Base-by-base conservation (phyloP, 1,140 invertebrate genomes). In the Tigriopus japonicus region DNA sequence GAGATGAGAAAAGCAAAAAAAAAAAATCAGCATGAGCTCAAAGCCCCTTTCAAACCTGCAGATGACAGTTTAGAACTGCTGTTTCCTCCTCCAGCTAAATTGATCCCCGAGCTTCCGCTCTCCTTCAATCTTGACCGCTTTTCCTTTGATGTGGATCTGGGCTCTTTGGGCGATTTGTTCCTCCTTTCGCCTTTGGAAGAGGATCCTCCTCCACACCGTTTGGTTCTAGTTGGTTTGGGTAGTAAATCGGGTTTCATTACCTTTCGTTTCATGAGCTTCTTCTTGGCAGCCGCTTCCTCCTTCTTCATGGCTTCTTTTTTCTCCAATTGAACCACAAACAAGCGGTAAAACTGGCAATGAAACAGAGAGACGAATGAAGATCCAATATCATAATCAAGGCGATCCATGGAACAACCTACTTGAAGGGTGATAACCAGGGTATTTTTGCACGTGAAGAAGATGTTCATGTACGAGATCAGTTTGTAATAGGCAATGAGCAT, bases 381-480 rank as follows among this genome's bases (percentile, higher is more conserved):
- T 69, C 56, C 68, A 77, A 69, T 63, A 87, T 82, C 0, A 90
- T 80, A 0, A 91, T 86, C 65, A n/a, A n/a, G n/a, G n/a, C n/a
- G n/a, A n/a, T n/a, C n/a, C n/a, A 87, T 82, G 0, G 90, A 73
- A 15, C 87, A 73, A 66, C 91, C 91, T 42, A 90, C 74, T 67
- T 91, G 85, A 0, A 92, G 72, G 1, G 88, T 69, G 63, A 91
- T 91, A 6, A 91, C 87, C 65, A 89, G 72, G 1, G 83, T 86
- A 66, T 89, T 89, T 68, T 89, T 86, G 70, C 86, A 87, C 64
- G 87, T 91, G 71, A 93, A 91, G 71, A 92, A 93, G 54, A 91
- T 72, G 66, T 91, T 92, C 80, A 89, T 89, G 68, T 91, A 91
- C 66, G 84, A 89, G 52, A 91, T 83, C 17, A 91, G 87, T 60